Conservation (phyloP, 2,797 vertebrate species). For the Coregonus ussuriensis region DNA sequence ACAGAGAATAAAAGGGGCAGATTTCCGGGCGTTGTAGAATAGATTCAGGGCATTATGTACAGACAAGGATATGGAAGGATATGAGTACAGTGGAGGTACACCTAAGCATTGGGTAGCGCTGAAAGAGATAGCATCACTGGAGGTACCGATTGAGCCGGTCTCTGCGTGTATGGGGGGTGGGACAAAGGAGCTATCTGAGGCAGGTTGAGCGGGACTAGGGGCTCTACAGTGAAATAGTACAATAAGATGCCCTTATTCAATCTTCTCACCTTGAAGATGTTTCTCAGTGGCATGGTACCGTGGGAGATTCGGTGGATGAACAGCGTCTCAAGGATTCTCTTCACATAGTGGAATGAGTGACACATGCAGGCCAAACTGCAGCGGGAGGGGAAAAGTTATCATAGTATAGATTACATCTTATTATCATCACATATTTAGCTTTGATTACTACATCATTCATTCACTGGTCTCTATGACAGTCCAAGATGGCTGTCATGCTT, state of each 20-base stretch:
- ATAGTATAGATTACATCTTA: background rate
- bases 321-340: conserved; percentile 89
- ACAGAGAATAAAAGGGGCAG: no score
- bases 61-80: no score
- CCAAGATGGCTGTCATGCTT: conserved; percentile 12
- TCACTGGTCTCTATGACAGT: background rate
- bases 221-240: no score
- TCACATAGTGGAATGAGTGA: conserved; percentile 90
- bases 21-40: no score
- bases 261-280: conserved; percentile 87
- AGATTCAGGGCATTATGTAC: no score
- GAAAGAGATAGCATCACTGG: no score
- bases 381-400: conserved; percentile 20
- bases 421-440: conserved; percentile 21
- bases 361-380: conserved; percentile 87
- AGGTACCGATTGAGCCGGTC: no score
- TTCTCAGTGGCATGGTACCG: conserved; percentile 89
- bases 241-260: background rate
- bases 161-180: no score
- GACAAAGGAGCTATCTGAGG: no score
- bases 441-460: conserved; percentile 38
- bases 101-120: no score
- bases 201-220: no score
- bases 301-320: conserved; percentile 92
- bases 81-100: no score